Evolutionary conservation across 2,113 vertebrate species (phyloP).

Genomic region (Galbula dea): DNA sequence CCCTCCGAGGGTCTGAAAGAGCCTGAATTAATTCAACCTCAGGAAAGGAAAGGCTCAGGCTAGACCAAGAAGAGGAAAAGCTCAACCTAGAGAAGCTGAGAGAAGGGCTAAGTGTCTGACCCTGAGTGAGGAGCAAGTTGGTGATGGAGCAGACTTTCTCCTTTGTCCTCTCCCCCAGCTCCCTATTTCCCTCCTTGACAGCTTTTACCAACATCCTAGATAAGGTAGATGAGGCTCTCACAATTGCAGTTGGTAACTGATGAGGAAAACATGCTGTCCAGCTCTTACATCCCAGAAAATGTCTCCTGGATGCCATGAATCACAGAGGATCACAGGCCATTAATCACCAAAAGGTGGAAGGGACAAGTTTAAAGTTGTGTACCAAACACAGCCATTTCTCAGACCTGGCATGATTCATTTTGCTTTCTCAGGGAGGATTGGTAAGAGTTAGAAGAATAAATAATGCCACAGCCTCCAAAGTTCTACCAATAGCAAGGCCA

Average conservation of each 20-base stretch:
- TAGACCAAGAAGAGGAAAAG: not conserved
- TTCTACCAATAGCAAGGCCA: not conserved
- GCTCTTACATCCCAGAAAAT: constrained; percentile 24
- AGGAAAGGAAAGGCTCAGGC: not conserved
- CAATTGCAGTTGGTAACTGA: not conserved
- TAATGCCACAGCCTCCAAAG: not conserved
- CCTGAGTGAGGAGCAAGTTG: not conserved
- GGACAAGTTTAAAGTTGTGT: not conserved
- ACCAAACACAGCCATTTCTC: constrained; percentile 4
- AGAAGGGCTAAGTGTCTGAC: not conserved
- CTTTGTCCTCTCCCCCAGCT: not conserved
- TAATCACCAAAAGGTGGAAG: constrained; percentile 32
- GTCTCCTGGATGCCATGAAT: constrained; percentile 48
- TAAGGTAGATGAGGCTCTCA: not conserved
- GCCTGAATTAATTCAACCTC: not conserved
- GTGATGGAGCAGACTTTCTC: not conserved
- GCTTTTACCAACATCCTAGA: not conserved
- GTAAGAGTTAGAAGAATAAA: not conserved
- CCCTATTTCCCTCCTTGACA: not conserved
- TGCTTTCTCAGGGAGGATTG: not conserved
- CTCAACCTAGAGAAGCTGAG: not conserved
- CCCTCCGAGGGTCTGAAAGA: not conserved
- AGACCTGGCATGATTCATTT: constrained; percentile 24
- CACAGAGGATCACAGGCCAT: not conserved
- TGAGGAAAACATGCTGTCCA: constrained; percentile 60